These are phyloP conservation scores for Formica aserva DNA, from an alignment of 2,888 invertebrate genomes.

Conservation along the genomic window DNA sequence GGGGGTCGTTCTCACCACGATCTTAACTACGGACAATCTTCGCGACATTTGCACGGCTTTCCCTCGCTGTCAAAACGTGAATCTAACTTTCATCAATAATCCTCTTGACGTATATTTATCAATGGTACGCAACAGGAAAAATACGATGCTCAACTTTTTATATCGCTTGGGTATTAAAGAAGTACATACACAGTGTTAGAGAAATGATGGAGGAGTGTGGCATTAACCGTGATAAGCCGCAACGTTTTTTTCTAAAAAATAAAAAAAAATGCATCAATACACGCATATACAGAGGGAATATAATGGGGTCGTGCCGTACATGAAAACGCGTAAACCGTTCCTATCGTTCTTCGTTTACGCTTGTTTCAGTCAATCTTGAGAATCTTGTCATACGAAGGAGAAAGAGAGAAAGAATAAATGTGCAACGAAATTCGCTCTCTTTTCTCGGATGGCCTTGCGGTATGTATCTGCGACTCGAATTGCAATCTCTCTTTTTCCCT, in stretches of 20 bases:
- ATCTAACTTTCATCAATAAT: slow-evolving; percentile 70
- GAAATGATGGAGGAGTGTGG: slow-evolving; percentile 38
- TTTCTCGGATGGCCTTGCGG: slow-evolving; percentile 69
- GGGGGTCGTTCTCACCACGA: slow-evolving; percentile 45
- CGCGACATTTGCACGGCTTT: slow-evolving; percentile 67
- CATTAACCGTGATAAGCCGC: slow-evolving; percentile 33
- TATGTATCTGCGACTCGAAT: slow-evolving; percentile 66
- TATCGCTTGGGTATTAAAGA: slow-evolving; percentile 80
- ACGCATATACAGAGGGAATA: slow-evolving; percentile 45
- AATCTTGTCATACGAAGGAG: slow-evolving; percentile 27
- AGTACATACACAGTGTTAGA: slow-evolving; percentile 57
- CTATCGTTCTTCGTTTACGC: slow-evolving; percentile 76
- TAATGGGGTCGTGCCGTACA: slow-evolving; percentile 64
- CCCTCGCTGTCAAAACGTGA: slow-evolving; percentile 64
- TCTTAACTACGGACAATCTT: slow-evolving; percentile 54
- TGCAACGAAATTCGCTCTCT: slow-evolving; percentile 52
- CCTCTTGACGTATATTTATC: slow-evolving; percentile 79
- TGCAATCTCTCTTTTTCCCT: slow-evolving; percentile 54
- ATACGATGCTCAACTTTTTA: slow-evolving; percentile 84
- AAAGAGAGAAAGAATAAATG: slow-evolving; percentile 26
- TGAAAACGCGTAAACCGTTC: slow-evolving; percentile 74
- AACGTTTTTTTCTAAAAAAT: slow-evolving; percentile 65
- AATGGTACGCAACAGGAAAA: slow-evolving; percentile 75
- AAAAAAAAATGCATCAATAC: background rate
- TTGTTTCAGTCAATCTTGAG: slow-evolving; percentile 61